A percentile compares a stretch with the other conserved stretches of the same genome.
phyloP scores from a whole-genome alignment of 1,140 invertebrate genomes.

The Brachionus sp. region DNA sequence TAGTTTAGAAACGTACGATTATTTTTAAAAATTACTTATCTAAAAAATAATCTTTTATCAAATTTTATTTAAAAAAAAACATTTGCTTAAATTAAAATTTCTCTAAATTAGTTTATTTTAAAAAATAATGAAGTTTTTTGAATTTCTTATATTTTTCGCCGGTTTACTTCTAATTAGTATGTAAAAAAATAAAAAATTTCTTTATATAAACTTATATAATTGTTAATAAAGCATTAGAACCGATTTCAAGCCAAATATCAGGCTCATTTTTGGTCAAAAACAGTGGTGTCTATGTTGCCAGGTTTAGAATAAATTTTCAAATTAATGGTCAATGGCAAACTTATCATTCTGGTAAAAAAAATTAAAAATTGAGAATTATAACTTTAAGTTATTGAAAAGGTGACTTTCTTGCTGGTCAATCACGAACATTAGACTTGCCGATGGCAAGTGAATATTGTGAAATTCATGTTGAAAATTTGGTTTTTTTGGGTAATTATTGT shows the following conservation, averaged over 20 bases:
- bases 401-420: neutral
- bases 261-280: neutral
- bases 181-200: no score
- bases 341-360: neutral
- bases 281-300: neutral
- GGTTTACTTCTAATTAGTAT: no score
- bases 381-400: neutral
- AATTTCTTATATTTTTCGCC: no score
- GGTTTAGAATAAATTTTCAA: neutral
- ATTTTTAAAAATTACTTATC: no score
- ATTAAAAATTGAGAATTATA: no score
- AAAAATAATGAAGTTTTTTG: no score
- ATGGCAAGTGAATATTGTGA: neutral
- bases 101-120: no score
- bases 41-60: no score
- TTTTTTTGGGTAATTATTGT: neutral
- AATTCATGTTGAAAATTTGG: conserved; percentile 2
- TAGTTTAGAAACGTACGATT: no score
- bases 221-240: neutral
- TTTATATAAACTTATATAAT: no score
- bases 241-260: neutral
- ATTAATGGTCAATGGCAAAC: neutral
- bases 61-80: no score
- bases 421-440: neutral
- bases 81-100: no score